Evolutionary conservation across 1,140 invertebrate species (phyloP).

Genomic region (Drosophila rhopaloa): DNA sequence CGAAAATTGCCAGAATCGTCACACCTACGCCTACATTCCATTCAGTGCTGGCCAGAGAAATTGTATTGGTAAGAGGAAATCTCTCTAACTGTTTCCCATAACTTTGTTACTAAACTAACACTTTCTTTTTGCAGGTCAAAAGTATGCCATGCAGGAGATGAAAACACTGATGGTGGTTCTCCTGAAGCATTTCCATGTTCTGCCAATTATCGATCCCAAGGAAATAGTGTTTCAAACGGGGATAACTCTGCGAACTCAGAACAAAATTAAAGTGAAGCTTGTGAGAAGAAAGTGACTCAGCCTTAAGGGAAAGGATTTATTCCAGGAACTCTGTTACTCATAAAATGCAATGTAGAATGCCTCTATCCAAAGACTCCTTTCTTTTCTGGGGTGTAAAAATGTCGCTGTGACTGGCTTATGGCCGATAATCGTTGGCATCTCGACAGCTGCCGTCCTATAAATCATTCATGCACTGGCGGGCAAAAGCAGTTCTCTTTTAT

Average conservation of each 20-base stretch:
- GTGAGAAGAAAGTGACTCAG: conserved; percentile 37
- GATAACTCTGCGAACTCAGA: conserved; percentile 61
- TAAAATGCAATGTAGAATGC: conserved; percentile 1
- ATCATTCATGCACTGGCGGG: conserved; percentile 73
- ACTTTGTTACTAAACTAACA: too few relatives aligned
- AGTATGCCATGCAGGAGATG: conserved; percentile 85
- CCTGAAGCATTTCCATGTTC: conserved; percentile 72
- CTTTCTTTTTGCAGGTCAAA: conserved; percentile 65
- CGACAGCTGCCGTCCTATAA: conserved; percentile 54
- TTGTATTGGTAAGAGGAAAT: conserved; percentile 63
- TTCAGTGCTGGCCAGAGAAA: conserved; percentile 85
- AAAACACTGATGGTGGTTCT: conserved; percentile 85
- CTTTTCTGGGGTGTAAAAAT: conserved; percentile 6
- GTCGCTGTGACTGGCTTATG: conserved; percentile 4
- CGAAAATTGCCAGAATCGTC: conserved; percentile 86
- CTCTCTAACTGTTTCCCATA: too few relatives aligned
- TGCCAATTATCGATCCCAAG: conserved; percentile 78
- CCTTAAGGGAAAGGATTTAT: not conserved
- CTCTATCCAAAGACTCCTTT: not conserved
- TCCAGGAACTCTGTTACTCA: not conserved
- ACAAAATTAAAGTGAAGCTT: conserved; percentile 65
- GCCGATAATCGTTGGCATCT: conserved; percentile 70
- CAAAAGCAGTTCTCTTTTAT: conserved; percentile 46
- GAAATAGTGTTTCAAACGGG: conserved; percentile 60
- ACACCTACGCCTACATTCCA: conserved; percentile 86